Conservation (phyloP, 2,797 vertebrate species). For the Heteromormyrus szaboi region DNA sequence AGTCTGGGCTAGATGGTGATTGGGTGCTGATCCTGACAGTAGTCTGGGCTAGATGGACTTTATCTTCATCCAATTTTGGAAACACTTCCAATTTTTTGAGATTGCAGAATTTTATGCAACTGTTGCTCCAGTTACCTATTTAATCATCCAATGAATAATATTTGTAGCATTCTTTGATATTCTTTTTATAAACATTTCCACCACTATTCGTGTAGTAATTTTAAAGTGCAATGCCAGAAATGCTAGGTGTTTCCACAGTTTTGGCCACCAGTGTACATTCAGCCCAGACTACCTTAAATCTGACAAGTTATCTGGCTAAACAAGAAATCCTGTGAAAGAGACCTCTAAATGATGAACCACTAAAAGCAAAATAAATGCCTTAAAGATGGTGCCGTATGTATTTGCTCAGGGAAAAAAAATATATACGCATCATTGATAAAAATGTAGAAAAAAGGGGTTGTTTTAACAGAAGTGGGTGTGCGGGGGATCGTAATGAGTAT, state of each 20-base stretch:
- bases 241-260: too few species aligned
- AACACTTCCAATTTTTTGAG: background rate
- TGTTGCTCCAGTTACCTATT: background rate
- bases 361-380: background rate
- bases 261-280: background rate
- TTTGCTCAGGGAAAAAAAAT: background rate
- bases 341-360: background rate
- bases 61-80: background rate
- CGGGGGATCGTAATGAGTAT: background rate
- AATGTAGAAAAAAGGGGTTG: background rate
- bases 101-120: background rate
- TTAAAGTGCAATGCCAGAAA: too few species aligned
- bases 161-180: background rate
- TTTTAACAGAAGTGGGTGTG: background rate
- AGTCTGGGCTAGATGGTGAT: background rate
- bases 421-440: background rate
- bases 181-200: background rate
- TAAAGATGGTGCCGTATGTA: background rate
- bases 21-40: background rate
- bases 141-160: background rate
- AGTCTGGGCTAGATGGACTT: background rate
- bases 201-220: background rate
- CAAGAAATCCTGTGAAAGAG: background rate
- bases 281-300: background rate
- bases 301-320: background rate